phyloP scores from a whole-genome alignment of 2,797 vertebrate species.

The Erethizon dorsatum region DNA sequence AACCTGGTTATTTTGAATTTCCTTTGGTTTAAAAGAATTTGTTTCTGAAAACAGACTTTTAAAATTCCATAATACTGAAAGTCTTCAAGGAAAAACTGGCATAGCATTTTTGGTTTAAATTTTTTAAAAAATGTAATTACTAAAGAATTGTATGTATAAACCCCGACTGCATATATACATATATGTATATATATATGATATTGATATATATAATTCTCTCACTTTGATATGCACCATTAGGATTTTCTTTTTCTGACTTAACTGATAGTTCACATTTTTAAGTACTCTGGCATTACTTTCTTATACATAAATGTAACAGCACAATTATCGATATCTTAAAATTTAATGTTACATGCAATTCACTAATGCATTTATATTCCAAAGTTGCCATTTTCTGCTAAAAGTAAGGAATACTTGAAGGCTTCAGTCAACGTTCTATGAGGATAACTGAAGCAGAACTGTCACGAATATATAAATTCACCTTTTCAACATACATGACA shows the following conservation, averaged over 20 bases:
- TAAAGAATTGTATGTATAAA: not conserved
- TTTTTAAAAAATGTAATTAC: not conserved
- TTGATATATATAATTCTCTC: not conserved
- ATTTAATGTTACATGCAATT: slow-evolving; percentile 11
- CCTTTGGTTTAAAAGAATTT: not conserved
- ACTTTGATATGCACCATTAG: not conserved
- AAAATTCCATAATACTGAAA: not conserved
- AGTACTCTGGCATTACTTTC: not conserved
- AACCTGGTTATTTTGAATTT: not conserved
- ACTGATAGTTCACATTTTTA: not conserved
- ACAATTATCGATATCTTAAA: not conserved
- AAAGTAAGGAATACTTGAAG: not conserved
- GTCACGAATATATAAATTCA: not conserved
- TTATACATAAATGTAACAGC: not conserved
- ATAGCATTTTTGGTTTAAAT: not conserved
- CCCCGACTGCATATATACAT: not conserved
- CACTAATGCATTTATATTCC: not conserved
- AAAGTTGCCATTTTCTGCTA: not conserved
- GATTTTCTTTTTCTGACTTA: slow-evolving; percentile 1
- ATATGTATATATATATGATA: not conserved
- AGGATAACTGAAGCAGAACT: slow-evolving; percentile 1
- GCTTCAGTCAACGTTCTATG: not conserved
- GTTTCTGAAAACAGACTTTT: not conserved
- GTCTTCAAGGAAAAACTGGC: not conserved
- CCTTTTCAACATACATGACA: not conserved